phyloP scores from a whole-genome alignment of 2,797 vertebrate species.

The Acestrorhynchus altus region DNA sequence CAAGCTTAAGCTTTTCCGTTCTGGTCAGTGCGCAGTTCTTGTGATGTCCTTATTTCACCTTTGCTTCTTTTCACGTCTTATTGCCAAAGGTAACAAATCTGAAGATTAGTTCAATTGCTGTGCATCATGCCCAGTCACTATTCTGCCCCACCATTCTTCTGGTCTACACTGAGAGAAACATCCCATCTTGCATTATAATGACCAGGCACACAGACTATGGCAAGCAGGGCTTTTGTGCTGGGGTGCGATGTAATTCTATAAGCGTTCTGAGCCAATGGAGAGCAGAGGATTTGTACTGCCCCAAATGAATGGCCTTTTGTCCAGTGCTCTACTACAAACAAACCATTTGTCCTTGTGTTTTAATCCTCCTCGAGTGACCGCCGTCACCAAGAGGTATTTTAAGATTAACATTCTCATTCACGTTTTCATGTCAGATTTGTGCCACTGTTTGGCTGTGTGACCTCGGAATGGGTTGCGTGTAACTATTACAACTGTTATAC shows the following conservation, averaged over 20 bases:
- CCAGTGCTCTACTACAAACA: conserved; percentile 76
- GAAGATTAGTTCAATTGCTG: conserved; percentile 50
- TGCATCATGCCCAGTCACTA: conserved; percentile 14
- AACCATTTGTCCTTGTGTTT: conserved; percentile 79
- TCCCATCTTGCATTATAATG: conserved; percentile 69
- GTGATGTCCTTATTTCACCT: neutral
- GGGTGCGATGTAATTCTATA: conserved; percentile 74
- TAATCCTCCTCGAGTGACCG: conserved; percentile 86
- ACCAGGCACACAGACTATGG: conserved; percentile 61
- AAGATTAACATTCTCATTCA: conserved; percentile 85
- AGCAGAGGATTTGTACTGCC: conserved; percentile 83
- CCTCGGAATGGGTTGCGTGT: neutral
- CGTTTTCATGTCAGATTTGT: conserved; percentile 60
- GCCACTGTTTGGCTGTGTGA: neutral
- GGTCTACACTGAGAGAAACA: conserved; percentile 64
- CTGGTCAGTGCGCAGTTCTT: neutral
- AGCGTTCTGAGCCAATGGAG: conserved; percentile 74
- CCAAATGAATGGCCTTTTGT: conserved; percentile 88
- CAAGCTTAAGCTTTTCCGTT: neutral
- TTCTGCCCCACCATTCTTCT: conserved; percentile 61
- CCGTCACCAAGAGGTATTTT: conserved; percentile 72
- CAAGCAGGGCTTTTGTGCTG: conserved; percentile 76
- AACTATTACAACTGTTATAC: neutral
- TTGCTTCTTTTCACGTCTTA: neutral
- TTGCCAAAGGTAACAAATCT: neutral